phyloP scores from a whole-genome alignment of 2,113 vertebrate species.

The Gymnarchus niloticus region DNA sequence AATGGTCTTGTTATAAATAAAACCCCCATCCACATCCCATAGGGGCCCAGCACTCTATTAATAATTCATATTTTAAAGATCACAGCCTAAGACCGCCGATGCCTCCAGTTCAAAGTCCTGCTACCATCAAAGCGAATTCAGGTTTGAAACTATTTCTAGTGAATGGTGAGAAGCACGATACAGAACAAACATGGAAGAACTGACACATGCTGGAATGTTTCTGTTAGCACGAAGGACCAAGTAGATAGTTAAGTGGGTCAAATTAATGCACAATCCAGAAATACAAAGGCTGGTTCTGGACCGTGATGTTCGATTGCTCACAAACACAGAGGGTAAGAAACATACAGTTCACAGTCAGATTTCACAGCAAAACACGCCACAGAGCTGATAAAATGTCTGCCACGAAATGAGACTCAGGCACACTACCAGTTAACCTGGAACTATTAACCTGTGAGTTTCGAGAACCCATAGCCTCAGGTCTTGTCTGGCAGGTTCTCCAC shows the following conservation, averaged over 20 bases:
- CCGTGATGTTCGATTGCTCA: background rate
- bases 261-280: background rate
- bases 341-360: too few relatives aligned
- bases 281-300: background rate
- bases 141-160: background rate
- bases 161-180: background rate
- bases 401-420: background rate
- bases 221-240: conserved; percentile 7
- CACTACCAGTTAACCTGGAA: background rate
- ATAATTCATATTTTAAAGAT: conserved; percentile 19
- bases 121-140: conserved; percentile 7
- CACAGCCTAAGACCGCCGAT: background rate
- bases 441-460: too few relatives aligned
- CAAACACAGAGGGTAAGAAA: too few relatives aligned
- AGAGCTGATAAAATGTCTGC: background rate
- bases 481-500: background rate
- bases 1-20: conserved; percentile 6
- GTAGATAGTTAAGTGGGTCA: background rate
- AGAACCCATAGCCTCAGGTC: background rate
- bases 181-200: background rate
- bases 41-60: conserved; percentile 3
- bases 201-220: background rate
- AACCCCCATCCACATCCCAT: conserved; percentile 6
- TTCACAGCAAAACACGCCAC: background rate
- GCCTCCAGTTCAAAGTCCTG: conserved; percentile 16